Evolutionary conservation across 2,113 vertebrate genomes (phyloP).

Genomic region (Mus pahari): DNA sequence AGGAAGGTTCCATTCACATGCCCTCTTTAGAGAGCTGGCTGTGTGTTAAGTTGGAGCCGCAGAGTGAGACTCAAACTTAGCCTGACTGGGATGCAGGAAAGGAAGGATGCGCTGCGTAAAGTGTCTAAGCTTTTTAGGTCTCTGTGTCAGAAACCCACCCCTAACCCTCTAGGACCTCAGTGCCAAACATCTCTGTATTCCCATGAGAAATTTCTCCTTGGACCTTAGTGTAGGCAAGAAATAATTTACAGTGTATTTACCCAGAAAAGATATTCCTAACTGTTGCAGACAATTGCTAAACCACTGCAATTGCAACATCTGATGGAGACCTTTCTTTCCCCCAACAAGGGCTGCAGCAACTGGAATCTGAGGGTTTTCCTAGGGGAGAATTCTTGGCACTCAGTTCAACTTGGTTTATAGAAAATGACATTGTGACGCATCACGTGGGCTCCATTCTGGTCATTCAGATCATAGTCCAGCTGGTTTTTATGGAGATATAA

Average conservation of each 20-base stretch:
- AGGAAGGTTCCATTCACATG: background rate
- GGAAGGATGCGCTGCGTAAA: background rate
- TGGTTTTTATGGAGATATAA: constrained; percentile 64
- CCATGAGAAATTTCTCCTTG: background rate
- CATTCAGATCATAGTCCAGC: constrained; percentile 59
- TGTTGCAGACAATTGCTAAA: background rate
- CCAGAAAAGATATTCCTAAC: background rate
- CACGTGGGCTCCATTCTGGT: background rate
- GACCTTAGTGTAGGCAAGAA: background rate
- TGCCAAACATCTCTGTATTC: background rate
- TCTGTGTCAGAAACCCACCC: background rate
- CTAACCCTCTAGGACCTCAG: background rate
- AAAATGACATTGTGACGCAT: constrained; percentile 52
- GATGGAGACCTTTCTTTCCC: background rate
- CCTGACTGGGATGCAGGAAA: background rate
- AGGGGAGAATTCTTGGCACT: constrained; percentile 34
- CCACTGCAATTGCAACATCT: constrained; percentile 11
- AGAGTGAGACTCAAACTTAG: background rate
- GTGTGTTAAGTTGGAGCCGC: background rate
- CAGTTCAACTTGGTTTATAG: constrained; percentile 51
- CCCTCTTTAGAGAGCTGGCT: background rate
- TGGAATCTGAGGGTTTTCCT: constrained; percentile 26
- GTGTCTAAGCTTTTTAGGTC: background rate
- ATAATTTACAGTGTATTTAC: constrained; percentile 5
- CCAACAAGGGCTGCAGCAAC: background rate